Evolutionary conservation across 2,797 vertebrate species (phyloP).

Genomic region (Thripadectes ignobilis): DNA sequence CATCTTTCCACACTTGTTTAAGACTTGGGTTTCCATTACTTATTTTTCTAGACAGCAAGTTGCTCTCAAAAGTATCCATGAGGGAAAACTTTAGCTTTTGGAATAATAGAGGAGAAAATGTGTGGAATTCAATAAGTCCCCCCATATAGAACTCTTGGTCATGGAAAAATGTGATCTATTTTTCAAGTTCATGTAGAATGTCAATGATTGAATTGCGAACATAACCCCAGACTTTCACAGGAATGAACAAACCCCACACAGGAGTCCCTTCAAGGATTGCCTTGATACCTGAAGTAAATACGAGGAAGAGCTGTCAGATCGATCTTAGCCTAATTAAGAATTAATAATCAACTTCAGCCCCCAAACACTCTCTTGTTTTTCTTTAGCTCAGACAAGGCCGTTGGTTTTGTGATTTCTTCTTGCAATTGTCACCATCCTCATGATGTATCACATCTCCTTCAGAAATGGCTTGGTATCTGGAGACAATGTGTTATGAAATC

Average conservation of each 20-base stretch:
- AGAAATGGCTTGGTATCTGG: neutral
- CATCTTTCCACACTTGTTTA: neutral
- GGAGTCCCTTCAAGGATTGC: neutral
- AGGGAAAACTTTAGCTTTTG: neutral
- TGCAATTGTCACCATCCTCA: neutral
- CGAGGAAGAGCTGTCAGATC: neutral
- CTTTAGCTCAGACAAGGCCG: neutral
- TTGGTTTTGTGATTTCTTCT: neutral
- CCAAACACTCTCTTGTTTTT: neutral
- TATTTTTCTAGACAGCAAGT: neutral
- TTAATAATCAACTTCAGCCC: neutral
- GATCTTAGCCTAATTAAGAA: neutral
- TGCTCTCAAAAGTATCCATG: neutral
- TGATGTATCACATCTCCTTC: neutral
- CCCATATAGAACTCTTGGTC: neutral
- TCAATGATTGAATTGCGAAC: neutral
- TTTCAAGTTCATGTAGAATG: neutral
- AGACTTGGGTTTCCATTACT: neutral
- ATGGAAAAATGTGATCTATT: neutral
- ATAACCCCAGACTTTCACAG: neutral
- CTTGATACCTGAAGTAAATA: neutral
- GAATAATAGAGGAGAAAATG: neutral
- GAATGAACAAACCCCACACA: neutral
- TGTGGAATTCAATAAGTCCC: neutral
- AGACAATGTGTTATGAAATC: neutral